Conservation (phyloP, 2,113 vertebrate genomes). For the Scopus umbretta region DNA sequence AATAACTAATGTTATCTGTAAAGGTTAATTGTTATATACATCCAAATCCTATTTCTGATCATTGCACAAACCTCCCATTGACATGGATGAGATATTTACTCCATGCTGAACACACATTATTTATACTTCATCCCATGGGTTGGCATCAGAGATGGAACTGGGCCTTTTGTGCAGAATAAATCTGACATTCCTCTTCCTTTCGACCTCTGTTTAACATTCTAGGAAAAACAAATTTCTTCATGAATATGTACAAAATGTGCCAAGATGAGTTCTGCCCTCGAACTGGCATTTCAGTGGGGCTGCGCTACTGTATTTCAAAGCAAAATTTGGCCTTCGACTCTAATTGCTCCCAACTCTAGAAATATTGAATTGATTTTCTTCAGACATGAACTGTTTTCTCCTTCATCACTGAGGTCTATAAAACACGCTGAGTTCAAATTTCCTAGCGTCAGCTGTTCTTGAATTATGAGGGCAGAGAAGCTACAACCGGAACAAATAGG, state of each 20-base stretch:
- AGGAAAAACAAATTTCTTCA: constrained; percentile 4
- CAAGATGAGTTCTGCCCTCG: not conserved
- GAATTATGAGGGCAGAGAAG: constrained; percentile 44
- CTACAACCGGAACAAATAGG: not conserved
- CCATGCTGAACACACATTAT: not conserved
- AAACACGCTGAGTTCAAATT: constrained; percentile 38
- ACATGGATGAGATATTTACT: not conserved
- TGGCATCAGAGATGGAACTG: not conserved
- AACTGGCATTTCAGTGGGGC: not conserved
- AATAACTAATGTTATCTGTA: not conserved
- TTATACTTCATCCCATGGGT: not conserved
- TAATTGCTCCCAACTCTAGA: constrained; percentile 5
- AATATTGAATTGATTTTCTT: constrained; percentile 49
- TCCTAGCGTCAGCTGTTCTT: constrained; percentile 30
- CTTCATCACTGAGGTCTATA: constrained; percentile 7
- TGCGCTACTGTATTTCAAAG: not conserved
- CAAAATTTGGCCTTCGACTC: not conserved
- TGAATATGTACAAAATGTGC: not conserved
- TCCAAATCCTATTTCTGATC: not conserved
- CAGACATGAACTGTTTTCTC: constrained; percentile 34
- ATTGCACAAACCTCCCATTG: not conserved
- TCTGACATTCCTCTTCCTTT: not conserved
- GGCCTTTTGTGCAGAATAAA: not conserved
- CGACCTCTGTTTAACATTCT: not conserved
- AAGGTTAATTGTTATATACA: not conserved